A percentile compares a stretch with the other conserved stretches of the same genome.
Evolutionary conservation across 2,888 invertebrate genomes (phyloP).

Genomic region (Troilus luridus): DNA sequence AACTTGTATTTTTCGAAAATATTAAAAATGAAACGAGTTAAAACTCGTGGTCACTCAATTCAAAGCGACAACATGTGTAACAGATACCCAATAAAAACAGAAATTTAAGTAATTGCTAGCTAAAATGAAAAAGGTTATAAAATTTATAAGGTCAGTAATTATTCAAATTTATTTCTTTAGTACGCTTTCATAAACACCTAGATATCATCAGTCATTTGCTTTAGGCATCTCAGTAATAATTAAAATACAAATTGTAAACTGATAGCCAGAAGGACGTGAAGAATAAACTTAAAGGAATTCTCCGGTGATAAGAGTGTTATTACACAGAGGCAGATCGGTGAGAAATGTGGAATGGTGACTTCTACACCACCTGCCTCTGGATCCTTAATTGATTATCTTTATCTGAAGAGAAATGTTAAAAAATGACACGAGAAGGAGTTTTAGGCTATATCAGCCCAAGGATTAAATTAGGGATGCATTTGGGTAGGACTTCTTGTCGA

Average conservation of each 20-base stretch:
- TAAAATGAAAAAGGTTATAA: too few species aligned
- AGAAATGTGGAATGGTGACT: conserved; percentile 3
- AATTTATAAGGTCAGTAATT: too few species aligned
- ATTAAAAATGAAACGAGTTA: too few species aligned
- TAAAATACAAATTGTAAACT: neutral
- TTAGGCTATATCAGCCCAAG: neutral
- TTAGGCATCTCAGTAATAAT: neutral
- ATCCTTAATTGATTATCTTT: conserved; percentile 10
- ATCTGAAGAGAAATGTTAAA: neutral
- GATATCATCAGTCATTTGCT: too few species aligned
- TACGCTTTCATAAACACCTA: too few species aligned
- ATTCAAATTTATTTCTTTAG: too few species aligned
- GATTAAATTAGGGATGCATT: conserved; percentile 37
- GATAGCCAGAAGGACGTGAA: neutral
- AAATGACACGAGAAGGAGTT: conserved; percentile 23
- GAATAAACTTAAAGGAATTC: neutral
- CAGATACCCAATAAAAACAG: too few species aligned
- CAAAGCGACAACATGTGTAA: too few species aligned
- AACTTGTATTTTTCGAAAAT: too few species aligned
- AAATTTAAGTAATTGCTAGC: too few species aligned
- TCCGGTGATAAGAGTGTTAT: neutral
- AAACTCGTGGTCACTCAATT: too few species aligned
- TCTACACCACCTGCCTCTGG: neutral
- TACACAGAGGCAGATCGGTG: neutral
- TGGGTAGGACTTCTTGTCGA: neutral